Evolutionary conservation across 2,113 vertebrate genomes (phyloP).

Genomic region (Hucho hucho): DNA sequence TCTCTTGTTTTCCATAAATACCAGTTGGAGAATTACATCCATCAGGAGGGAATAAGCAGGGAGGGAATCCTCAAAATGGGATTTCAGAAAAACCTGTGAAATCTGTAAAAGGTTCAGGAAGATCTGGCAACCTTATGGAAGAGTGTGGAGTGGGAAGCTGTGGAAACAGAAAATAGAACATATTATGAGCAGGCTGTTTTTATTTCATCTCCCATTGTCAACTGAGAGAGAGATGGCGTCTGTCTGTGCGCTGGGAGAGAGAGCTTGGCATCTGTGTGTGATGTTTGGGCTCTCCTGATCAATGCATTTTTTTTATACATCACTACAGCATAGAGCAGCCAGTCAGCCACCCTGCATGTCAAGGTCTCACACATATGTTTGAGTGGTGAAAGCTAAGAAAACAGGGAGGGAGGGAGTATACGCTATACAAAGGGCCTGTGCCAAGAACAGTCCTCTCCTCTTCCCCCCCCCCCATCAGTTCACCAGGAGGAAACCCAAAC

Average conservation of each 20-base stretch:
- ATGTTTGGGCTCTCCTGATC: slow-evolving; percentile 25
- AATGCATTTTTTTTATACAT: slow-evolving; percentile 18
- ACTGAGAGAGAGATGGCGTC: slow-evolving; percentile 23
- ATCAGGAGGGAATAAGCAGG: no score
- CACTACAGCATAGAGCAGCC: background rate
- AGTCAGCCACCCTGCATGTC: background rate
- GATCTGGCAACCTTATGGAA: no score
- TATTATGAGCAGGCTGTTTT: slow-evolving; percentile 27
- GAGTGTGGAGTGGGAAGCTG: background rate
- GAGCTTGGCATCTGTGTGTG: background rate
- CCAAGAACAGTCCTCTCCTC: slow-evolving; percentile 44
- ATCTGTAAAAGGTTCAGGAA: no score
- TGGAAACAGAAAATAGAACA: background rate
- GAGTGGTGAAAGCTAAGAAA: slow-evolving; percentile 11
- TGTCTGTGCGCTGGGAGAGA: slow-evolving; percentile 15
- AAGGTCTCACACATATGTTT: slow-evolving; percentile 17
- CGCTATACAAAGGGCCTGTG: slow-evolving; percentile 37
- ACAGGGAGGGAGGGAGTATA: slow-evolving; percentile 11
- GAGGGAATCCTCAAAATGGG: no score
- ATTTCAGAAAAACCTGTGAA: no score
- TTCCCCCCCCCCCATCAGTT: slow-evolving; percentile 39
- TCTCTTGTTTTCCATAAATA: no score
- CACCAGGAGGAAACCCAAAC: slow-evolving; percentile 72
- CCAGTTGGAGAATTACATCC: no score
- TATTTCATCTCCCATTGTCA: slow-evolving; percentile 48